Conservation (phyloP, 2,888 invertebrate species). For the Dermolepida albohirtum region DNA sequence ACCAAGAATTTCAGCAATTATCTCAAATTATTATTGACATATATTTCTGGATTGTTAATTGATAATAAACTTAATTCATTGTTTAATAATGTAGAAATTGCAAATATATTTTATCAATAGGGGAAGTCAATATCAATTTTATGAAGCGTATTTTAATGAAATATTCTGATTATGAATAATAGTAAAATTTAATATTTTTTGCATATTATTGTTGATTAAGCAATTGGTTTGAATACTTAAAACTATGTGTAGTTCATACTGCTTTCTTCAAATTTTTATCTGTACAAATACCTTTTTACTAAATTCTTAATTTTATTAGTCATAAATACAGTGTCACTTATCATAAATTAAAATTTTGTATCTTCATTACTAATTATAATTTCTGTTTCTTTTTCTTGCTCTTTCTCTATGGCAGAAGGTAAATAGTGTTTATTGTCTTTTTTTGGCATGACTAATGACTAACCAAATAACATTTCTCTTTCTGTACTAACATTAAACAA, state of each 20-base stretch:
- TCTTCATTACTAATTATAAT: slow-evolving; percentile 42
- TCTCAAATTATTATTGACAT: no score
- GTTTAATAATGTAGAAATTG: background rate
- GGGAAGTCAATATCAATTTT: slow-evolving; percentile 3
- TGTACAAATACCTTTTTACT: slow-evolving; percentile 1
- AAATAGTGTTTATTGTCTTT: slow-evolving; percentile 49
- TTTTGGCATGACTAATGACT: slow-evolving; percentile 6
- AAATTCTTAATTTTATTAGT: background rate
- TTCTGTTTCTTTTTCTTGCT: slow-evolving; percentile 57
- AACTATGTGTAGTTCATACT: no score
- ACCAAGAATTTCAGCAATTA: no score
- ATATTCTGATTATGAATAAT: slow-evolving; percentile 10
- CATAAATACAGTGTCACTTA: slow-evolving; percentile 6
- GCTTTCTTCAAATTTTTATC: background rate
- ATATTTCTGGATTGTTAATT: slow-evolving; percentile 5
- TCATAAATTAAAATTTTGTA: background rate
- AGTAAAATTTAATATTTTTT: no score
- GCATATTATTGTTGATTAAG: no score
- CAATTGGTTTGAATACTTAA: no score
- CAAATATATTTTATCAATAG: background rate
- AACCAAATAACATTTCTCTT: slow-evolving; percentile 7
- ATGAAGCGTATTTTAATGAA: background rate
- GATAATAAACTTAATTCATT: background rate
- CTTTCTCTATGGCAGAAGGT: slow-evolving; percentile 62
- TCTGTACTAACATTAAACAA: slow-evolving; percentile 10